A percentile compares a stretch with the other conserved stretches of the same genome.
phyloP scores from a whole-genome alignment of 2,888 invertebrate genomes.

The Trilocha varians region DNA sequence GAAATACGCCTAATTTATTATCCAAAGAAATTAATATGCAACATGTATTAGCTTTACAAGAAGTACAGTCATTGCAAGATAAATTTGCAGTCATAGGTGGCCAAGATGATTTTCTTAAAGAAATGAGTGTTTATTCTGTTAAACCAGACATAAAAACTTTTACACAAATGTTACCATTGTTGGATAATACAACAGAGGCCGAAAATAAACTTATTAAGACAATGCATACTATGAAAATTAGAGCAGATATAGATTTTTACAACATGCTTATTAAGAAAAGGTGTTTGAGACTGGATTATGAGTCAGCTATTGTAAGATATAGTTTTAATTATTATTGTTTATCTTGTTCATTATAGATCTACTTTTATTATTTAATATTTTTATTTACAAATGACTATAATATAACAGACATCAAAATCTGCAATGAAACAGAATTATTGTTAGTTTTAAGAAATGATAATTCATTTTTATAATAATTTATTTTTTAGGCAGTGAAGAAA shows the following conservation, averaged over 20 bases:
- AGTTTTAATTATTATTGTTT: not conserved
- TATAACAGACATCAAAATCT: too few relatives aligned
- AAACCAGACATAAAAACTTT: conserved; percentile 85
- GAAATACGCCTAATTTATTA: conserved; percentile 77
- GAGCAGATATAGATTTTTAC: conserved; percentile 86
- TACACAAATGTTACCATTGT: conserved; percentile 81
- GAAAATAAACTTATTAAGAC: conserved; percentile 79
- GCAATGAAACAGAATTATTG: too few relatives aligned
- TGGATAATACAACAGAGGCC: conserved; percentile 76
- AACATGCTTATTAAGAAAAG: conserved; percentile 90
- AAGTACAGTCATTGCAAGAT: conserved; percentile 75
- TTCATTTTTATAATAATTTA: conserved; percentile 5
- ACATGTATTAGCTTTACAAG: conserved; percentile 72
- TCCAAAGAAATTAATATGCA: conserved; percentile 74
- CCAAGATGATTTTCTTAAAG: conserved; percentile 79
- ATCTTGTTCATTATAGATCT: too few relatives aligned
- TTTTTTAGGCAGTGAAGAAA: conserved; percentile 66
- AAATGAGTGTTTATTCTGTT: conserved; percentile 79
- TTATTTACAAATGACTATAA: too few relatives aligned
- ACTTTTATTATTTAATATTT: too few relatives aligned
- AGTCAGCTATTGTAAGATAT: conserved; percentile 77
- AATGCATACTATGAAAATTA: conserved; percentile 74
- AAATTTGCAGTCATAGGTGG: conserved; percentile 87
- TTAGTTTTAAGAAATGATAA: not conserved
- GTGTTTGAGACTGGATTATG: conserved; percentile 78